Evolutionary conservation across 1,140 invertebrate genomes (phyloP).

Genomic region (Zeugodacus cucurbitae): DNA sequence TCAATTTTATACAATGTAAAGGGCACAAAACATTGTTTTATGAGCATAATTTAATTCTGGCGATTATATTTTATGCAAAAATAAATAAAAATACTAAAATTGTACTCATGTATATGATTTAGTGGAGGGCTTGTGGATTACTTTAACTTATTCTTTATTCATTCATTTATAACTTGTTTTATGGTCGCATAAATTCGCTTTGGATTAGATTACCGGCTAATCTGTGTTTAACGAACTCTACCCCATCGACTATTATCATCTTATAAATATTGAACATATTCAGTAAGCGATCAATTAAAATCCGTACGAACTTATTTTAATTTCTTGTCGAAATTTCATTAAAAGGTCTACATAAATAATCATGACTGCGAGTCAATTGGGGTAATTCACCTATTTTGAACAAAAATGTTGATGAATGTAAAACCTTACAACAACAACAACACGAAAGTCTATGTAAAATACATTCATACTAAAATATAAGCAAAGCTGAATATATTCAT

Average conservation of each 20-base stretch:
- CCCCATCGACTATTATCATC: neutral
- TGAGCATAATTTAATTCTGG: neutral
- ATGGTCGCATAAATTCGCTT: neutral
- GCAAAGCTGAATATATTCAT: too few relatives aligned
- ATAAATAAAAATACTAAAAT: neutral
- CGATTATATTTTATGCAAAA: neutral
- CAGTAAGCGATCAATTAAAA: too few relatives aligned
- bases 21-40: neutral
- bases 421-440: too few relatives aligned
- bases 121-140: too few relatives aligned
- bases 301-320: too few relatives aligned
- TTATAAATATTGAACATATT: neutral
- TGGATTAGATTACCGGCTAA: constrained; percentile 21
- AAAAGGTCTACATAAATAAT: neutral
- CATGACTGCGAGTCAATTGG: neutral
- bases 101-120: neutral
- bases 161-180: neutral
- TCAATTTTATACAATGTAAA: constrained; percentile 28
- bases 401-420: neutral
- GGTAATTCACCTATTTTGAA: neutral
- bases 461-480: too few relatives aligned
- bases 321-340: neutral
- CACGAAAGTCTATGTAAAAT: too few relatives aligned
- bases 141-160: neutral
- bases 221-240: neutral